Conservation (phyloP, 2,888 invertebrate species). For the Pollenia angustigena region DNA sequence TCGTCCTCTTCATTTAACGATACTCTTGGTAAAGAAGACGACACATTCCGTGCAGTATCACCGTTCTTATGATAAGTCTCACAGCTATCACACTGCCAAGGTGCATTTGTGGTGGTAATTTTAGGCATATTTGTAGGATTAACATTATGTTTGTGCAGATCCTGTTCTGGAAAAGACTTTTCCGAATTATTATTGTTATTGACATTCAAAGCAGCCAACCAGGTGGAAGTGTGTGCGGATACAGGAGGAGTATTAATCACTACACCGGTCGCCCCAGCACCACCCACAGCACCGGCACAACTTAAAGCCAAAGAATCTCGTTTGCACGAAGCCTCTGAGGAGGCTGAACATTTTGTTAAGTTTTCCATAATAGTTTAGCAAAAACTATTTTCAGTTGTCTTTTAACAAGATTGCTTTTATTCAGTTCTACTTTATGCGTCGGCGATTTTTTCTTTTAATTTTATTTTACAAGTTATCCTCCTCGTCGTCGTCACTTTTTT, state of each 20-base stretch:
- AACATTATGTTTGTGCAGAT: constrained; percentile 68
- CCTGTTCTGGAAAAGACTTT: constrained; percentile 57
- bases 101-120: constrained; percentile 17
- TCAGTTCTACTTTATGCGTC: constrained; percentile 33
- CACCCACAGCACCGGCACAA: constrained; percentile 58
- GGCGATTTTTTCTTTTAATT: constrained; percentile 51
- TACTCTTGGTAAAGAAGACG: constrained; percentile 35
- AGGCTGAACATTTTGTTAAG: constrained; percentile 66
- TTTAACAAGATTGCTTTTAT: constrained; percentile 28
- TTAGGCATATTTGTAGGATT: constrained; percentile 38
- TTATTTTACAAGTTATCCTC: constrained; percentile 46
- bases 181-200: constrained; percentile 72
- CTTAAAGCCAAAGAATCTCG: constrained; percentile 28
- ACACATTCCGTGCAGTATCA: constrained; percentile 21
- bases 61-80: constrained; percentile 60
- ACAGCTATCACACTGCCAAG: constrained; percentile 62
- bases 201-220: constrained; percentile 72
- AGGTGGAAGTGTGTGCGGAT: constrained; percentile 64
- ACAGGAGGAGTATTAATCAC: constrained; percentile 75
- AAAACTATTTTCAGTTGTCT: constrained; percentile 12
- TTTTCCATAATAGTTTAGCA: constrained; percentile 56
- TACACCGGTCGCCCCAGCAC: constrained; percentile 49
- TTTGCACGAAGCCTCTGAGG: constrained; percentile 73
- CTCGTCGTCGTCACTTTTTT: constrained; percentile 45
- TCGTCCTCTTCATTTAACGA: constrained; percentile 64